Percentiles rank a stretch among this genome's conserved stretches.
Evolutionary conservation across 2,888 invertebrate genomes (phyloP).

Genomic region (Isoperla grammatica): DNA sequence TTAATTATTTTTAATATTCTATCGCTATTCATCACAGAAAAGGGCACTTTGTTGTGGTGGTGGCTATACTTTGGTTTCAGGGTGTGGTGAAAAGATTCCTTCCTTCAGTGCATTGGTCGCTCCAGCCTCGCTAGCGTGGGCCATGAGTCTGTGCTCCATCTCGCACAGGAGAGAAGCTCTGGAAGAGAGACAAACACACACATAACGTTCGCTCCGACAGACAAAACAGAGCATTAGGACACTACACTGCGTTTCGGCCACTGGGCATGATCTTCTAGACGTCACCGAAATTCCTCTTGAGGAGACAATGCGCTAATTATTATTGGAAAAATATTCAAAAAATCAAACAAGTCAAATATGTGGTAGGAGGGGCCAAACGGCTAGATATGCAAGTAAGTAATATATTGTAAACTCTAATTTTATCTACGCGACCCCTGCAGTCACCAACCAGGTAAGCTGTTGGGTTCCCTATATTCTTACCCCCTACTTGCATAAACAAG

Average conservation of each 20-base stretch:
- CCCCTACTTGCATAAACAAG: neutral
- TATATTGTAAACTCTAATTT: too few relatives aligned
- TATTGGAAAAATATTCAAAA: too few relatives aligned
- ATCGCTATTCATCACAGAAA: slow-evolving; percentile 6
- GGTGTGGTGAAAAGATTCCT: slow-evolving; percentile 39
- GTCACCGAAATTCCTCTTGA: too few relatives aligned
- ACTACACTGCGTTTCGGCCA: too few relatives aligned
- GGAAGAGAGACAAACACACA: slow-evolving; percentile 38
- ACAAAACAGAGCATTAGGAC: neutral
- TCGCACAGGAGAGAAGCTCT: slow-evolving; percentile 72
- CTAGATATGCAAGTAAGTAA: too few relatives aligned
- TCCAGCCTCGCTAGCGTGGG: slow-evolving; percentile 25
- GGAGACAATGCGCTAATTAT: too few relatives aligned
- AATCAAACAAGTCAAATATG: neutral
- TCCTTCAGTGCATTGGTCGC: slow-evolving; percentile 38
- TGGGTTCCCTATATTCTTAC: too few relatives aligned
- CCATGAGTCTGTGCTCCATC: slow-evolving; percentile 50
- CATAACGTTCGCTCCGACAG: neutral
- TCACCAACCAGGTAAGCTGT: too few relatives aligned
- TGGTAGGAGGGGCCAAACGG: too few relatives aligned
- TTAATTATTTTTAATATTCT: neutral
- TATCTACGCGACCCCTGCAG: too few relatives aligned
- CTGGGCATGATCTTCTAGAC: too few relatives aligned
- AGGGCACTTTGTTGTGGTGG: slow-evolving; percentile 2
- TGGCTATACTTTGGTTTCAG: slow-evolving; percentile 41